Evolutionary conservation across 1,140 invertebrate genomes (phyloP).

Genomic region (Grapholita molesta): DNA sequence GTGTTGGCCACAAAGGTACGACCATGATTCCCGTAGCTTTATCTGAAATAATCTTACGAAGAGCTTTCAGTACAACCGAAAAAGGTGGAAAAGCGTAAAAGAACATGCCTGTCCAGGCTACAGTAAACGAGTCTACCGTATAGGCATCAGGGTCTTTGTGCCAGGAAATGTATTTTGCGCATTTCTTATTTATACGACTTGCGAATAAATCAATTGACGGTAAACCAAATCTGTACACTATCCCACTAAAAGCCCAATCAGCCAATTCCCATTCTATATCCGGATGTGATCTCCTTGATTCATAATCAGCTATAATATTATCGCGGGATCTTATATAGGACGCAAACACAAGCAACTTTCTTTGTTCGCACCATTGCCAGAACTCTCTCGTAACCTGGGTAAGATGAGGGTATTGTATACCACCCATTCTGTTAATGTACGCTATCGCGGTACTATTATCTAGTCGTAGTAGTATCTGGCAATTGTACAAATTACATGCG

Average conservation of each 20-base stretch:
- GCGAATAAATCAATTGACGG: not conserved
- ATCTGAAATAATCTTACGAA: not conserved
- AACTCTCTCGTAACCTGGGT: conserved; percentile 32
- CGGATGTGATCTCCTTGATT: conserved; percentile 30
- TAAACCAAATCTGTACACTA: conserved; percentile 17
- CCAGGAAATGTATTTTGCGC: not conserved
- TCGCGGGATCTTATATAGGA: conserved; percentile 36
- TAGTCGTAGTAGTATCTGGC: conserved; percentile 25
- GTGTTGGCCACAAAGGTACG: not conserved
- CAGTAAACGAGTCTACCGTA: not conserved
- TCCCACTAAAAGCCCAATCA: not conserved
- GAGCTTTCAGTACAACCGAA: not conserved
- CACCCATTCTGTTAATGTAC: conserved; percentile 39
- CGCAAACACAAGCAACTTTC: conserved; percentile 32
- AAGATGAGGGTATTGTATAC: conserved; percentile 28
- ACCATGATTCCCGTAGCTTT: not conserved
- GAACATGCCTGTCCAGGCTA: not conserved
- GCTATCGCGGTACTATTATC: conserved; percentile 43
- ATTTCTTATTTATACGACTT: not conserved
- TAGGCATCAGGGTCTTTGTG: not conserved
- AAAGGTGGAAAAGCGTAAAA: not conserved
- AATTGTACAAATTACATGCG: conserved; percentile 20
- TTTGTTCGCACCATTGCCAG: conserved; percentile 42
- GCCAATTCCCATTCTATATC: conserved; percentile 31
- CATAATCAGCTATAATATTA: conserved; percentile 37